Percentiles rank a stretch among this genome's conserved stretches.
phyloP scores from a whole-genome alignment of 2,113 vertebrate genomes.

The Austrofundulus limnaeus region DNA sequence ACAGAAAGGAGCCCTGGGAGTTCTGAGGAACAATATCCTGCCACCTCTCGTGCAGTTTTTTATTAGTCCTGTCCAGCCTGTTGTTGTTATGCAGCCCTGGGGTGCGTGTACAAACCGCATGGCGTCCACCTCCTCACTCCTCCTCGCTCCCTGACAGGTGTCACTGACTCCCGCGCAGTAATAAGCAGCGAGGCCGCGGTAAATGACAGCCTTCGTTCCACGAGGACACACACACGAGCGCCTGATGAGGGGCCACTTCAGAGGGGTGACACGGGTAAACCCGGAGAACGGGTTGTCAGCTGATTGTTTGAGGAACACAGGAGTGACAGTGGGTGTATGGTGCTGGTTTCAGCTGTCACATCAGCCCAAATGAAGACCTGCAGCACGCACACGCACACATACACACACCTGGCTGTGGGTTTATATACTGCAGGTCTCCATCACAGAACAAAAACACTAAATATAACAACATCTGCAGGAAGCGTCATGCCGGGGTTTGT shows the following conservation, averaged over 20 bases:
- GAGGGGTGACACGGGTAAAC: slow-evolving; percentile 60
- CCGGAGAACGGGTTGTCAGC: slow-evolving; percentile 55
- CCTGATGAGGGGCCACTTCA: slow-evolving; percentile 63
- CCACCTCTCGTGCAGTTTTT: slow-evolving; percentile 45
- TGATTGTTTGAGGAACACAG: slow-evolving; percentile 44
- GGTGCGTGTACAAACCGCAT: slow-evolving; percentile 46
- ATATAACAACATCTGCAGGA: slow-evolving; percentile 39
- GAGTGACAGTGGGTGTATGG: slow-evolving; percentile 50
- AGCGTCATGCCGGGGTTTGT: slow-evolving; percentile 19
- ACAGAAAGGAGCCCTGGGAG: slow-evolving; percentile 7
- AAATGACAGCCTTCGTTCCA: slow-evolving; percentile 66
- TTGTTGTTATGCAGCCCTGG: slow-evolving; percentile 46
- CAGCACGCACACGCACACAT: slow-evolving; percentile 29
- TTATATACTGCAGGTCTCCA: slow-evolving; percentile 30
- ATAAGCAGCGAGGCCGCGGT: slow-evolving; percentile 57
- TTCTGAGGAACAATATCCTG: slow-evolving; percentile 52
- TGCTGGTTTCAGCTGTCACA: slow-evolving; percentile 29
- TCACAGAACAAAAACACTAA: slow-evolving; percentile 28
- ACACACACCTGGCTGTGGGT: slow-evolving; percentile 32
- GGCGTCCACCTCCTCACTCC: slow-evolving; percentile 57
- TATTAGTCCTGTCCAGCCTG: slow-evolving; percentile 56
- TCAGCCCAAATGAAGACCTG: slow-evolving; percentile 53
- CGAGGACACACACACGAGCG: slow-evolving; percentile 39
- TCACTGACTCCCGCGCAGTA: slow-evolving; percentile 56
- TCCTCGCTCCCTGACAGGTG: slow-evolving; percentile 66